Base-by-base conservation (phyloP, 2,797 vertebrate species). In the Crenichthys baileyi region DNA sequence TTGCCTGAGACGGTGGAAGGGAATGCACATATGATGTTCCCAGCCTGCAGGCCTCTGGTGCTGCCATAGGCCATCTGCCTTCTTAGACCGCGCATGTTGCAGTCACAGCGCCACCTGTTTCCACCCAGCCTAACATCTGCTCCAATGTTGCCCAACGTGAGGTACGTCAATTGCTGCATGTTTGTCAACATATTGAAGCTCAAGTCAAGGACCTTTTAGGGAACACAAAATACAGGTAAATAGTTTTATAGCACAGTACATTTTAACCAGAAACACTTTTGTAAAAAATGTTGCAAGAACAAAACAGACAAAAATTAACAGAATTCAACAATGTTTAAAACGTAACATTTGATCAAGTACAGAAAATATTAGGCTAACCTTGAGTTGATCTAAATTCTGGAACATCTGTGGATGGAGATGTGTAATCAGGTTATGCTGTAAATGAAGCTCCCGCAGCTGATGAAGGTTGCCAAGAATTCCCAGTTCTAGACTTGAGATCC, bases 371-470 rank as follows among this genome's bases (percentile, higher is more conserved):
- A 9, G 2, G 58, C 41, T 94, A 91, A 98, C 97, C 96, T 93
- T 93, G 82, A 99, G 94, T 77, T 95, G 93, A 58, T 84, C 80
- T 88, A 97, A 93, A 78, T 95, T 86, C 87, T 88, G 91, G 90
- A 98, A 97, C 76, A 94, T 94, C 18, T 94, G 90, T 79, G 95
- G 94, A 74, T 97, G 95, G 83, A 98, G 93, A 78, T 71, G 94
- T 79, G 87, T 91, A 92, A 98, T 96, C 85, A 88, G 93, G 91
- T 98, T 98, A 74, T 95, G 94, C 55, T 94, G 93, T 73, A 99
- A 92, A 85, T 96, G 67, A 18, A 98, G 90, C 65, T 94, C 95
- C 88, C 88, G 94, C 65, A 98, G 93, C 76, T 95, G 85, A 8
- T 65, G 93, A 75, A 96, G 97, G 76, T 93, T 93, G 18, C 73